Evolutionary conservation across 2,113 vertebrate genomes (phyloP).

Genomic region (Tragelaphus imberbis): DNA sequence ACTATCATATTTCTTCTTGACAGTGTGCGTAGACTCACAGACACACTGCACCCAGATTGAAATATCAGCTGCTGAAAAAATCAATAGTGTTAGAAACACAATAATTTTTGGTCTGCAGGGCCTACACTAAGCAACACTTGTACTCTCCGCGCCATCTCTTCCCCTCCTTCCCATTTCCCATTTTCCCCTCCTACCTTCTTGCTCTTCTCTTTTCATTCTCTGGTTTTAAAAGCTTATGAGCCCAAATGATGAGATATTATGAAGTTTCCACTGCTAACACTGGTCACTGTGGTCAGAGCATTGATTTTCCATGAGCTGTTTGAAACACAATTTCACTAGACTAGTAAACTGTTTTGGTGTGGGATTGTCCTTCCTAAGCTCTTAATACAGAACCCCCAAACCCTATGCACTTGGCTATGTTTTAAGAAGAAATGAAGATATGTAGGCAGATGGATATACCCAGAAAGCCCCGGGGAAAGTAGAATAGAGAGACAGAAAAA

Average conservation of each 20-base stretch:
- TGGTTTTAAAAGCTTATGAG: conserved; percentile 62
- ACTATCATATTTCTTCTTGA: conserved; percentile 92
- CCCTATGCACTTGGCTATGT: conserved; percentile 13
- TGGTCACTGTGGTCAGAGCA: conserved; percentile 65
- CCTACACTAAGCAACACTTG: conserved; percentile 76
- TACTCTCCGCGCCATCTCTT: conserved; percentile 64
- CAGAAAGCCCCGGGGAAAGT: conserved; percentile 13
- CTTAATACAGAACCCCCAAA: neutral
- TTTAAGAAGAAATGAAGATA: conserved; percentile 59
- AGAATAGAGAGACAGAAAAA: conserved; percentile 64
- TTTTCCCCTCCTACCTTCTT: conserved; percentile 19
- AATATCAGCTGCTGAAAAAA: conserved; percentile 90
- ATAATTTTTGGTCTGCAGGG: conserved; percentile 84
- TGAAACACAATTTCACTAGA: conserved; percentile 27
- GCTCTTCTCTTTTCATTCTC: conserved; percentile 39
- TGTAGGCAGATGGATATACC: conserved; percentile 23
- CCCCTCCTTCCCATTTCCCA: conserved; percentile 60
- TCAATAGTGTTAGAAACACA: conserved; percentile 88
- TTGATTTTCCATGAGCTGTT: conserved; percentile 61
- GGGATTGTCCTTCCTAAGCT: conserved; percentile 6
- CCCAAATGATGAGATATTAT: conserved; percentile 56
- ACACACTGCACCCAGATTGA: conserved; percentile 89
- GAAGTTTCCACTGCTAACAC: conserved; percentile 58
- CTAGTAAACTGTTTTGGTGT: conserved; percentile 42
- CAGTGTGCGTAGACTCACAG: conserved; percentile 87